These are phyloP conservation scores for Melopsittacus undulatus DNA, from an alignment of 2,797 vertebrate genomes.

Conservation along the genomic window DNA sequence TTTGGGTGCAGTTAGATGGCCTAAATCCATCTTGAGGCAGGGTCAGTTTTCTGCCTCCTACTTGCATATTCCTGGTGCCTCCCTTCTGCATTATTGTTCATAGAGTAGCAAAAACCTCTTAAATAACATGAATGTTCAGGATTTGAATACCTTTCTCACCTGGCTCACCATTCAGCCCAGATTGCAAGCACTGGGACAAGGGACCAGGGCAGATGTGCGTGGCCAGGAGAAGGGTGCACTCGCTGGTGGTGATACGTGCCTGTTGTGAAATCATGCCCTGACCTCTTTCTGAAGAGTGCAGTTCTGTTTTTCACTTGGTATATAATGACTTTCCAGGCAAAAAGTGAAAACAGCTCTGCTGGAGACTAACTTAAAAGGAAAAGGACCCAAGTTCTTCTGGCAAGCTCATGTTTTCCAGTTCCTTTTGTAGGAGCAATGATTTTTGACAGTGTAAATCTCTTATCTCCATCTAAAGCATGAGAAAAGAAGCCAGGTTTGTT, in stretches of 20 bases:
- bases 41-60: neutral
- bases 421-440: neutral
- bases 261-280: neutral
- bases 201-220: neutral
- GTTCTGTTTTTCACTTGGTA: neutral
- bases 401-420: neutral
- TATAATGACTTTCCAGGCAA: neutral
- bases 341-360: conserved; percentile 15
- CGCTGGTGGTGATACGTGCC: neutral
- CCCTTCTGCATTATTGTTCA: neutral
- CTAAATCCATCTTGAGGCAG: neutral
- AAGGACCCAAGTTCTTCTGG: neutral
- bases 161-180: neutral
- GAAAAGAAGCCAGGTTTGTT: neutral
- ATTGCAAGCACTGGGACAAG: neutral
- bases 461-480: neutral
- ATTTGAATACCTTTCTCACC: neutral
- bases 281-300: neutral
- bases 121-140: neutral
- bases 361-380: neutral
- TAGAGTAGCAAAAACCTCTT: neutral
- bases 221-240: neutral
- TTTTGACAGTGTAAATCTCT: neutral
- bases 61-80: neutral
- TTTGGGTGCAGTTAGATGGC: neutral